These are phyloP conservation scores for Crocuta crocuta DNA, from an alignment of 2,113 vertebrate species.

Conservation along the genomic window DNA sequence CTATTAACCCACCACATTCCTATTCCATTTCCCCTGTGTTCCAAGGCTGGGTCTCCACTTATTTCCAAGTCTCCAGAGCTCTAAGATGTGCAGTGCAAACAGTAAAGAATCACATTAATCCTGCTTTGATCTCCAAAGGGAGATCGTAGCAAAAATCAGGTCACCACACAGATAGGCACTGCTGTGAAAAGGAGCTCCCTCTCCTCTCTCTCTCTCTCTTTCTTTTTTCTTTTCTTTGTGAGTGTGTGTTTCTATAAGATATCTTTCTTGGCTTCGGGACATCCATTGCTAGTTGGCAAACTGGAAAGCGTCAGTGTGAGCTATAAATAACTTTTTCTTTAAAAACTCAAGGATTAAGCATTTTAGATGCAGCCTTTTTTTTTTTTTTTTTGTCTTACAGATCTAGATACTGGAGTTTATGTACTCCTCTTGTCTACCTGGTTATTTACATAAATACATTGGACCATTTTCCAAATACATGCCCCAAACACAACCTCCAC, in stretches of 20 bases:
- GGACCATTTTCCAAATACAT: conserved; percentile 27
- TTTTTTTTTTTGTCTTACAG: conserved; percentile 4
- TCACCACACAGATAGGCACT: conserved; percentile 21
- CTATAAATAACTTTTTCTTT: conserved; percentile 20
- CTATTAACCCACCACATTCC: neutral
- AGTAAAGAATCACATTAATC: conserved; percentile 49
- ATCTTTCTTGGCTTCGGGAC: neutral
- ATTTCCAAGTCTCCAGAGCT: neutral
- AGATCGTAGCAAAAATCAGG: conserved; percentile 52
- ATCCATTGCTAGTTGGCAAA: conserved; percentile 68
- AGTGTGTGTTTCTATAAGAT: neutral
- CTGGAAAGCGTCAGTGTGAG: conserved; percentile 45
- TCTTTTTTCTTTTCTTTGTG: neutral
- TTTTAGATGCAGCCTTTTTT: conserved; percentile 41
- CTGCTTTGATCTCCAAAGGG: conserved; percentile 63
- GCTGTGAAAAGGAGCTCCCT: conserved; percentile 20
- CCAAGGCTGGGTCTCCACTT: conserved; percentile 14
- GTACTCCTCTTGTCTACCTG: neutral
- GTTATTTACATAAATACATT: conserved; percentile 58
- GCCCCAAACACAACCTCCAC: conserved; percentile 48
- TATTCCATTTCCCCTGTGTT: neutral
- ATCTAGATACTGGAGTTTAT: neutral
- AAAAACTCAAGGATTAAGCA: neutral
- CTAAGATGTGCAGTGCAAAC: conserved; percentile 12
- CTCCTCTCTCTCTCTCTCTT: neutral